A percentile compares a stretch with the other conserved stretches of the same genome.
These are phyloP conservation scores for Ctenoplectra terminalis DNA, from an alignment of 1,140 invertebrate species.

Conservation along the genomic window DNA sequence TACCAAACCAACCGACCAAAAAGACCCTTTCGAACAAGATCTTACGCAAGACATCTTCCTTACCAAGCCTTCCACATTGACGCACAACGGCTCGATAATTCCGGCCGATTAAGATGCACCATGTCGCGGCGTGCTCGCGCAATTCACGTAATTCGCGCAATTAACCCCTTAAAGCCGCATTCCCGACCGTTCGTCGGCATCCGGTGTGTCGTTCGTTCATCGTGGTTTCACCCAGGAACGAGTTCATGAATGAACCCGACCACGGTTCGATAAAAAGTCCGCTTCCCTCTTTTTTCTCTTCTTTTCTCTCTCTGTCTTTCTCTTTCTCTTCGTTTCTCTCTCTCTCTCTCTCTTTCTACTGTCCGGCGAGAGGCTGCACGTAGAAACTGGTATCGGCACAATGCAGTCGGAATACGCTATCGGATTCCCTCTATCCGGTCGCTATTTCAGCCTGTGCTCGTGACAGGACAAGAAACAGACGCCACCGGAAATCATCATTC, in stretches of 20 bases:
- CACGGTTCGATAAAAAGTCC: constrained; percentile 54
- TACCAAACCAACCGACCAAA: not conserved
- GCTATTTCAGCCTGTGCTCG: constrained; percentile 35
- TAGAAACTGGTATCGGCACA: constrained; percentile 71
- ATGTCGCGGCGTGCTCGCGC: constrained; percentile 43
- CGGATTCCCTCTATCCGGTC: constrained; percentile 62
- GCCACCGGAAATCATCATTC: constrained; percentile 79
- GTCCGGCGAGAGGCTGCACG: not conserved
- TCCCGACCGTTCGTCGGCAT: constrained; percentile 62
- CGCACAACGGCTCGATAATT: not conserved
- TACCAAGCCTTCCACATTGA: not conserved
- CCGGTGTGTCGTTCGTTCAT: constrained; percentile 57
- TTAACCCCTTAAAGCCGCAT: constrained; percentile 66
- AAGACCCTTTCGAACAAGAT: not conserved
- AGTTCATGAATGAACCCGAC: constrained; percentile 74
- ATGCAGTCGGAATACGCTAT: constrained; percentile 70
- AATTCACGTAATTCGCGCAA: constrained; percentile 67
- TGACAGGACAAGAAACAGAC: constrained; percentile 70
- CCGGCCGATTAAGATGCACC: constrained; percentile 56
- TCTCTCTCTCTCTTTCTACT: no score
- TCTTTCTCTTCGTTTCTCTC: no score
- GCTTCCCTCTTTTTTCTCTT: constrained; percentile 36
- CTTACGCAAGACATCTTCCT: not conserved
- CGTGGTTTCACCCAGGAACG: constrained; percentile 65
- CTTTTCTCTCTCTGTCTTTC: not conserved